Conservation (phyloP, 2,888 invertebrate genomes). For the Heteromyza rotundicornis region DNA sequence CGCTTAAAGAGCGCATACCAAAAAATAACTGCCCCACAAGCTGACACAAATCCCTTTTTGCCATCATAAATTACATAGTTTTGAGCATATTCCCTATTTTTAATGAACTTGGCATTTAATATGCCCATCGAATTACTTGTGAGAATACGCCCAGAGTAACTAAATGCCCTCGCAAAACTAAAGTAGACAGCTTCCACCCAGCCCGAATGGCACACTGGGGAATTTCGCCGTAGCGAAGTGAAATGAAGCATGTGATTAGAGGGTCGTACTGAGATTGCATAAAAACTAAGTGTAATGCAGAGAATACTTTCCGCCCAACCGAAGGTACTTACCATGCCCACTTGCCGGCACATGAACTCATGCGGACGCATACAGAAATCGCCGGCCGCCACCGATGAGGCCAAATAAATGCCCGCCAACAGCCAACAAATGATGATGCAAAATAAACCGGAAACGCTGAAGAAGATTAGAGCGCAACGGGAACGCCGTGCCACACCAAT, state of each 20-base stretch:
- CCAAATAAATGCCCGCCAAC: constrained; percentile 84
- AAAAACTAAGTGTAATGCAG: background rate
- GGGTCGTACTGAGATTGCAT: background rate
- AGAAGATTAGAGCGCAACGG: constrained; percentile 86
- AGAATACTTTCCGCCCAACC: background rate
- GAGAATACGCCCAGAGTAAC: background rate
- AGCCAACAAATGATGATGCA: constrained; percentile 75
- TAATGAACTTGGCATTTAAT: background rate
- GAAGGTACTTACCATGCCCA: constrained; percentile 57
- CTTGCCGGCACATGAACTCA: constrained; percentile 62
- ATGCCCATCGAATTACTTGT: background rate
- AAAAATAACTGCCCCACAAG: no score
- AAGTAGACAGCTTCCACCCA: background rate
- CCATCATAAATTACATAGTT: background rate
- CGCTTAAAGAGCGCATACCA: no score
- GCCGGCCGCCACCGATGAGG: constrained; percentile 81
- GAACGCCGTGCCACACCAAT: constrained; percentile 67
- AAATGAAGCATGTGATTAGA: background rate
- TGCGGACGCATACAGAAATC: constrained; percentile 88
- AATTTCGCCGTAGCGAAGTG: background rate
- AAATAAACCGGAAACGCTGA: constrained; percentile 80
- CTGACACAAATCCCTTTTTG: background rate
- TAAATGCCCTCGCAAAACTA: background rate
- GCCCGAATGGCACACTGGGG: background rate
- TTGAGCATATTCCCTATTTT: background rate